Evolutionary conservation across 1,140 invertebrate species (phyloP).

Genomic region (Drosophila arizonae): DNA sequence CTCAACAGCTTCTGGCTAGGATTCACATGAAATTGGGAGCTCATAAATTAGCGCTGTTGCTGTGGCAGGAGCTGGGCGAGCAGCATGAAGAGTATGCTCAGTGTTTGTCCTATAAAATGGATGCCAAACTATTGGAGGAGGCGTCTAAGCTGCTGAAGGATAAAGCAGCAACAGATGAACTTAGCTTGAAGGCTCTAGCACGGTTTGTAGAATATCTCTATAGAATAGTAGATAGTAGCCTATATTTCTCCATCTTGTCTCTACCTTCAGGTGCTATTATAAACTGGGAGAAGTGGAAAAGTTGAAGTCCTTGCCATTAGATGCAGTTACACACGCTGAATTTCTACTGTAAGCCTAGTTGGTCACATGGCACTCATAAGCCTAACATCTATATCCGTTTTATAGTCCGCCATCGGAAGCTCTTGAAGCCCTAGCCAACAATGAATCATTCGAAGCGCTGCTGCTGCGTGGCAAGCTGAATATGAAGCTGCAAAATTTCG

Average conservation of each 20-base stretch:
- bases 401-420: conserved; percentile 81
- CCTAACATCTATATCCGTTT: not conserved
- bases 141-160: conserved; percentile 36
- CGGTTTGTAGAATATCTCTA: conserved; percentile 31
- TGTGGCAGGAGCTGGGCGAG: conserved; percentile 55
- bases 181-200: conserved; percentile 47
- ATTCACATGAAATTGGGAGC: conserved; percentile 74
- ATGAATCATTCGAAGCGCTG: conserved; percentile 83
- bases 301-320: conserved; percentile 50
- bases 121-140: conserved; percentile 40
- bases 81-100: conserved; percentile 42
- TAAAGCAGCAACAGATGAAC: not conserved
- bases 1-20: conserved; percentile 62
- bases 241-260: not conserved
- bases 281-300: conserved; percentile 47
- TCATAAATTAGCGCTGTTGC: conserved; percentile 64
- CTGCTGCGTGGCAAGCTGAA: conserved; percentile 87
- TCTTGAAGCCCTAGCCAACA: conserved; percentile 84
- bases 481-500: conserved; percentile 86
- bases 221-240: too few relatives aligned
- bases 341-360: conserved; percentile 56
- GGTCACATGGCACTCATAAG: not conserved
- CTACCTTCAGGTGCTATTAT: conserved; percentile 55
- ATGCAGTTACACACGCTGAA: conserved; percentile 51
- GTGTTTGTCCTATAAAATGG: conserved; percentile 61